Evolutionary conservation across 2,797 vertebrate genomes (phyloP).

Genomic region (Sciurus carolinensis): DNA sequence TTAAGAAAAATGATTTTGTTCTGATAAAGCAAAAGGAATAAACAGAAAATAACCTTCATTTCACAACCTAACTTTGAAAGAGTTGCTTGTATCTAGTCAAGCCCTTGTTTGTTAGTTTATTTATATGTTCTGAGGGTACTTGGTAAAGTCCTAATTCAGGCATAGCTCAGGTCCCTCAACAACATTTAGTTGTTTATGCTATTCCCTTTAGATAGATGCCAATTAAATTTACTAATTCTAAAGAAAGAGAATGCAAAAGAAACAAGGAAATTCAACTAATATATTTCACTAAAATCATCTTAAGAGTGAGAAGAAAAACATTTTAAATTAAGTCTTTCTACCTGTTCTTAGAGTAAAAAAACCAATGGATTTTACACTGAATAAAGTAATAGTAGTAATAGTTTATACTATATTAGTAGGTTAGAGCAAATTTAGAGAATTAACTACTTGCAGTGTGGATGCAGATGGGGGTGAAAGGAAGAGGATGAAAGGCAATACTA

Average conservation of each 20-base stretch:
- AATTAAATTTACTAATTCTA: slow-evolving; percentile 53
- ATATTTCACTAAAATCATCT: slow-evolving; percentile 10
- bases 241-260: slow-evolving; percentile 8
- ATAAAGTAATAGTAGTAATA: slow-evolving; percentile 7
- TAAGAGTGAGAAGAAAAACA: slow-evolving; percentile 4
- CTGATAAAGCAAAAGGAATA: not conserved
- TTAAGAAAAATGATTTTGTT: slow-evolving; percentile 21
- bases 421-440: slow-evolving; percentile 10
- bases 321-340: slow-evolving; percentile 49
- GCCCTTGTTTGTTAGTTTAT: not conserved
- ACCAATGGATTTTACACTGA: not conserved
- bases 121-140: not conserved
- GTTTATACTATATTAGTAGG: not conserved
- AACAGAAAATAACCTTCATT: not conserved
- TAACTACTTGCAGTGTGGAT: not conserved
- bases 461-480: not conserved
- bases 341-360: not conserved
- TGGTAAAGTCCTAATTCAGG: not conserved
- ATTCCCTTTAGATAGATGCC: not conserved
- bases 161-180: not conserved
- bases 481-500: not conserved
- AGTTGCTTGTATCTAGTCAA: not conserved
- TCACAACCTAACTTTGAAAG: not conserved
- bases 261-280: slow-evolving; percentile 47
- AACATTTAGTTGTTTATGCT: slow-evolving; percentile 40